Percentiles rank a stretch among this genome's conserved stretches.
Evolutionary conservation across 2,113 vertebrate species (phyloP).

Genomic region (Nipponia nippon): DNA sequence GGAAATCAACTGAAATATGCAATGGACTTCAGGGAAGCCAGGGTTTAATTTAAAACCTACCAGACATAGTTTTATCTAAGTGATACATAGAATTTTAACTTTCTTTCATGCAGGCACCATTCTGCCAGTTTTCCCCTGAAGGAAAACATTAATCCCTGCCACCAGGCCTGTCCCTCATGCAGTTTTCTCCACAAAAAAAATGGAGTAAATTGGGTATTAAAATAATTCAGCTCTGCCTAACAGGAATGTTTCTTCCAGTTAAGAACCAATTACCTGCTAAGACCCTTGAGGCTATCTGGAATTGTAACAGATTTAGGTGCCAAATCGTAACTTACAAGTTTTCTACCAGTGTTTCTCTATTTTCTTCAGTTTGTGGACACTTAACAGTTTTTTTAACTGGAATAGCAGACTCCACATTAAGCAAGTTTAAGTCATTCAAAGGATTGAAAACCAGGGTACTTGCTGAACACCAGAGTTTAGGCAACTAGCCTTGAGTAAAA

Average conservation of each 20-base stretch:
- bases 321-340: not conserved
- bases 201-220: not conserved
- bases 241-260: not conserved
- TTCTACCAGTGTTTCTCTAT: not conserved
- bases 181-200: not conserved
- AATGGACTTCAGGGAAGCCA: not conserved
- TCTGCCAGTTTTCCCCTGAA: not conserved
- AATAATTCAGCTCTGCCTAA: not conserved
- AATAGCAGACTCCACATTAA: not conserved
- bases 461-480: not conserved
- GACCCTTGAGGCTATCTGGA: not conserved
- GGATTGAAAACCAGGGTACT: not conserved
- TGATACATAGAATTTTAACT: not conserved
- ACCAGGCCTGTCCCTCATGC: not conserved
- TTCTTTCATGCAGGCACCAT: not conserved
- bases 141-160: not conserved
- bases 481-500: not conserved
- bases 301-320: not conserved
- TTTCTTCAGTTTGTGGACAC: not conserved
- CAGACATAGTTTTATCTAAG: not conserved
- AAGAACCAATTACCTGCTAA: not conserved
- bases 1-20: not conserved
- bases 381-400: not conserved
- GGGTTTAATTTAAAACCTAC: not conserved
- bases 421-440: not conserved